phyloP scores from a whole-genome alignment of 2,113 vertebrate species.

The Coryphaenoides rupestris region DNA sequence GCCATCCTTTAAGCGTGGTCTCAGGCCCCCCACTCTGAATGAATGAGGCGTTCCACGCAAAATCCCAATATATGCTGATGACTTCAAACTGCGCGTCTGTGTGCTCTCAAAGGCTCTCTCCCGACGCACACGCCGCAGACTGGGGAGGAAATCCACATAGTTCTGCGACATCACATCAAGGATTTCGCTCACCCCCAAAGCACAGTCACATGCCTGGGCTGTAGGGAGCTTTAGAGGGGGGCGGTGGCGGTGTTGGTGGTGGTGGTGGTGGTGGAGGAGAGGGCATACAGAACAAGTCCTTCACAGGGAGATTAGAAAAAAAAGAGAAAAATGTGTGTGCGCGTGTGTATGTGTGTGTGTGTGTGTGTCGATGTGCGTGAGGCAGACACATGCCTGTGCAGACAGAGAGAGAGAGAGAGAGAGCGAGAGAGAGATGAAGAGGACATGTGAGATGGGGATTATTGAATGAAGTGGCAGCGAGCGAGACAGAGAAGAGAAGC shows the following conservation, averaged over 20 bases:
- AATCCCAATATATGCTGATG: constrained; percentile 75
- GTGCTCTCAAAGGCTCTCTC: constrained; percentile 47
- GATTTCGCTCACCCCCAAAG: constrained; percentile 68
- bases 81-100: constrained; percentile 53
- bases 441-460: constrained; percentile 42
- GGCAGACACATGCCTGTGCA: not conserved
- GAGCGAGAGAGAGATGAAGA: constrained; percentile 16
- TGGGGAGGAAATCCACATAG: constrained; percentile 62
- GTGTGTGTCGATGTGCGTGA: not conserved
- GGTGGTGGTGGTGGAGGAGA: constrained; percentile 21
- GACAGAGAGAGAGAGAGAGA: constrained; percentile 1
- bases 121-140: constrained; percentile 44
- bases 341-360: not conserved
- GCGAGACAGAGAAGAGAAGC: constrained; percentile 41
- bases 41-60: constrained; percentile 37
- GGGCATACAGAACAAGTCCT: constrained; percentile 51
- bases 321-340: constrained; percentile 15
- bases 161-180: constrained; percentile 58
- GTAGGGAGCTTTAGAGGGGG: constrained; percentile 51
- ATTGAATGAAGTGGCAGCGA: constrained; percentile 47
- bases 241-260: constrained; percentile 17
- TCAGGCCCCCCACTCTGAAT: constrained; percentile 57
- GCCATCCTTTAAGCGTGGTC: constrained; percentile 44
- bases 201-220: constrained; percentile 65
- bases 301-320: constrained; percentile 65